Base-by-base conservation (phyloP, 2,888 invertebrate genomes). In the Eupithecia dodoneata region DNA sequence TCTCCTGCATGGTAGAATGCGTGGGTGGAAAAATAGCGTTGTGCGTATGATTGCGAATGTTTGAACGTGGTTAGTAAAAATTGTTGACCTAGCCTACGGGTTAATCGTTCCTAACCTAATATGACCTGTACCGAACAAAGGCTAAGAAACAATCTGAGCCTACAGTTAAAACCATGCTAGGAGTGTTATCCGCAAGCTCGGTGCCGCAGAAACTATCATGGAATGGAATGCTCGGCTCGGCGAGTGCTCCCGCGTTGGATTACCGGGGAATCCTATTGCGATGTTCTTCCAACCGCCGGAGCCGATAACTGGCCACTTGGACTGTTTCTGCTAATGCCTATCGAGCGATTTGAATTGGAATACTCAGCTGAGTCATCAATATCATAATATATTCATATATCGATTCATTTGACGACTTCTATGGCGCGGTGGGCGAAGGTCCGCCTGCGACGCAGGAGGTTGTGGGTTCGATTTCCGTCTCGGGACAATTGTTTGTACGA, bases 261-360 rank as follows among this genome's bases (percentile, higher is more conserved):
- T 63, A 30, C 63, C 63, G 63, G 63, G 15, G 30, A 63, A 63
- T 63, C 63, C 63, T 63, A 63, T 63, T 12, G 30, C 63, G 63
- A 63, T 63, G 63, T 30, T 63, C 63, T 63, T 63, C 18, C 18
- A 30, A 63, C 63, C 63, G 63, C 18, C 59, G 49, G 30, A 30
- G 30, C 47, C 49, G 59, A 30, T 30, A 12, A 12, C 63, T 18
- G 30, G 30, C 63, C 63, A 63, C 63, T 30, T 63, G 18, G 10
- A 30, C 4, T 63, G 18, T 9, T 9, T 4, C 30, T 63, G 30
- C 63, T 63, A 30, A 63, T 63, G 2, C 12, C 10, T 30, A 59
- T 63, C 6, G 63, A 18, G 3, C 10, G 4, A 18, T 63, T 9
- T 9, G 55, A 63, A 10, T 59, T 7, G 18, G 18, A 9, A 15